Percentiles rank a stretch among this genome's conserved stretches.
These are phyloP conservation scores for Euborellia annulipes DNA, from an alignment of 1,140 invertebrate species.

Conservation along the genomic window DNA sequence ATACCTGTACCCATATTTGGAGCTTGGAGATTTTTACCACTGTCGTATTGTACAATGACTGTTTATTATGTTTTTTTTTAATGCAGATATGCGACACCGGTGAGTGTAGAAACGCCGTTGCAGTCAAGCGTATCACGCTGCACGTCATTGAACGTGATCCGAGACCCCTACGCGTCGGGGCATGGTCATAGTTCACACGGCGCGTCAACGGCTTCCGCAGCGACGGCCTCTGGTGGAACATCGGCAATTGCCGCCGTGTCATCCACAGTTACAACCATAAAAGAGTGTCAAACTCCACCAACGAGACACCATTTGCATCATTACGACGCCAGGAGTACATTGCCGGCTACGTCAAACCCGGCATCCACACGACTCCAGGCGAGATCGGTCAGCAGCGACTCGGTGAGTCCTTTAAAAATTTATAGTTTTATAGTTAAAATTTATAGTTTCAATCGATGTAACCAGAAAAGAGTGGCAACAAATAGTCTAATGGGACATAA, in stretches of 20 bases:
- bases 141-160: constrained; percentile 67
- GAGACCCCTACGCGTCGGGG: constrained; percentile 42
- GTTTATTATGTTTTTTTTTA: too few species aligned
- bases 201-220: constrained; percentile 23
- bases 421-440: too few species aligned
- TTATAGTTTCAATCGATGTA: too few species aligned
- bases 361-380: constrained; percentile 28
- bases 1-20: too few species aligned
- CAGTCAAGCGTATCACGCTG: constrained; percentile 67
- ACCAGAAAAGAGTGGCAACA: too few species aligned
- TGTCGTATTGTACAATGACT: too few species aligned
- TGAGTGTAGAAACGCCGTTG: constrained; percentile 71
- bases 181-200: constrained; percentile 11
- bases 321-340: constrained; percentile 12
- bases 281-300: constrained; percentile 4
- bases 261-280: too few species aligned
- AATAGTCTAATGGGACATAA: too few species aligned
- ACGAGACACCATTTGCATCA: constrained; percentile 13
- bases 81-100: constrained; percentile 58
- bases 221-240: constrained; percentile 23
- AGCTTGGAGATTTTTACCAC: too few species aligned
- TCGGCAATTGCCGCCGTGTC: constrained; percentile 6
- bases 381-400: constrained; percentile 50
- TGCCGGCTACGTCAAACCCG: constrained; percentile 9
- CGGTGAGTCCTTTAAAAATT: constrained; percentile 27